Evolutionary conservation across 2,888 invertebrate species (phyloP).

Genomic region (Volucella inanis): DNA sequence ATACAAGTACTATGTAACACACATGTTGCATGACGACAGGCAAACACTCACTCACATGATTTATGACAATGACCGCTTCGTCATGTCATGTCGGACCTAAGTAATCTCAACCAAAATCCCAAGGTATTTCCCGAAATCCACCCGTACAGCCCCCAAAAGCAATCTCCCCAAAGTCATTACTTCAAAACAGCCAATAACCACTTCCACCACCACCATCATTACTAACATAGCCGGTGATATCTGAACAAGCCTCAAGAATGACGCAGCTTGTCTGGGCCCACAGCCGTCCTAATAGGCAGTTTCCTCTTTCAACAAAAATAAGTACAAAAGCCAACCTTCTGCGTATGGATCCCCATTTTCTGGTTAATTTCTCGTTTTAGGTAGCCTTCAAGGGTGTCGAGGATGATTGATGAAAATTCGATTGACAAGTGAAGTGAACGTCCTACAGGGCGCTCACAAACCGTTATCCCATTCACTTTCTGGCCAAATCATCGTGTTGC

Average conservation of each 20-base stretch:
- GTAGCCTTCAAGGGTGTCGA: constrained; percentile 15
- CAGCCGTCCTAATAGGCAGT: constrained; percentile 58
- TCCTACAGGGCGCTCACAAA: constrained; percentile 3
- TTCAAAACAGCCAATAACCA: constrained; percentile 16
- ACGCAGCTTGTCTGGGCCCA: constrained; percentile 54
- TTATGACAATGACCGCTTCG: constrained; percentile 65
- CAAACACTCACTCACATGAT: constrained; percentile 47
- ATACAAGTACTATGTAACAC: neutral
- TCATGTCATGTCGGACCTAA: constrained; percentile 68
- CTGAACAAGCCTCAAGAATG: constrained; percentile 24
- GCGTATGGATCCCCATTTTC: constrained; percentile 58
- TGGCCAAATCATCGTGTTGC: constrained; percentile 65
- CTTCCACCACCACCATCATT: constrained; percentile 14
- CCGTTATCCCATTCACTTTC: constrained; percentile 55
- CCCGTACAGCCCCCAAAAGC: constrained; percentile 37
- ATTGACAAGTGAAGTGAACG: constrained; percentile 71
- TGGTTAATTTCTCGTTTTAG: constrained; percentile 65
- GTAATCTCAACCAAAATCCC: constrained; percentile 66
- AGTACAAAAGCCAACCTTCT: constrained; percentile 23
- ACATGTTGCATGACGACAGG: constrained; percentile 59
- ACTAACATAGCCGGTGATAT: neutral
- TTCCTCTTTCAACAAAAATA: constrained; percentile 19
- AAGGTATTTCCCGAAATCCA: constrained; percentile 49
- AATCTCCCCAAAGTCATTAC: constrained; percentile 73
- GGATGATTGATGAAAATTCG: constrained; percentile 69